Evolutionary conservation across 2,888 invertebrate genomes (phyloP), one percentile per base, ranked within the genome.

Genomic region (Erannis defoliaria): DNA sequence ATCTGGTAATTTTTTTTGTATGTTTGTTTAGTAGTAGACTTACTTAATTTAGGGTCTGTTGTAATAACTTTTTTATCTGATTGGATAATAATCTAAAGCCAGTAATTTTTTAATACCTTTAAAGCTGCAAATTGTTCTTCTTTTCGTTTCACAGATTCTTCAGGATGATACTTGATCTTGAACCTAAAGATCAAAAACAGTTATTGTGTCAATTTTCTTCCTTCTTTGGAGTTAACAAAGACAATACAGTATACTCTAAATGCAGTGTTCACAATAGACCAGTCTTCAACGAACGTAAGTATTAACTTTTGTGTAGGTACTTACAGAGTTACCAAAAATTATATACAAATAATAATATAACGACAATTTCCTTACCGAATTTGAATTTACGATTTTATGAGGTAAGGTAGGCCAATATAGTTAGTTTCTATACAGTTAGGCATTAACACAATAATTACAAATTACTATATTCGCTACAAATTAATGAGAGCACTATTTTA

Each of bases 141-240:
- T 86, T 97, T 97, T 58, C 98, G 94, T 86, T 97, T 98, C 31
- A 97, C 94, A 54, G 97, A 97, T 81, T 99, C 99, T 87, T 98
- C 98, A 2, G 99, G 99, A 88, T 99, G 99, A 84, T 99, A 99
- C 94, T 99, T 99, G 75, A 97, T 96, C 93, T 99, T 98, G 95
- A 99, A 99, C 99, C 99, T 99, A 67, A 18, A 31, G 23, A 37
- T 33, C 5, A 61, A 31, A 55, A 42, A 50, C 16, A 49, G 12
- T 31, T 26, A 33, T 6, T 29, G 12, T 55, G 50, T 55, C 38
- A 55, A 31, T 49, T 19, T 43, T 51, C 42, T 45, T 51, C 5
- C 45, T 55, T 45, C 21, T 43, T 46, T 38, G 19, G 10, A 33
- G n/a, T 21, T 18, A 23, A 29, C 19, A 49, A 19, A 23, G 9